Evolutionary conservation across 2,888 invertebrate species (phyloP), one percentile per base, ranked within the genome.

Genomic region (Cacoxenus indagator): DNA sequence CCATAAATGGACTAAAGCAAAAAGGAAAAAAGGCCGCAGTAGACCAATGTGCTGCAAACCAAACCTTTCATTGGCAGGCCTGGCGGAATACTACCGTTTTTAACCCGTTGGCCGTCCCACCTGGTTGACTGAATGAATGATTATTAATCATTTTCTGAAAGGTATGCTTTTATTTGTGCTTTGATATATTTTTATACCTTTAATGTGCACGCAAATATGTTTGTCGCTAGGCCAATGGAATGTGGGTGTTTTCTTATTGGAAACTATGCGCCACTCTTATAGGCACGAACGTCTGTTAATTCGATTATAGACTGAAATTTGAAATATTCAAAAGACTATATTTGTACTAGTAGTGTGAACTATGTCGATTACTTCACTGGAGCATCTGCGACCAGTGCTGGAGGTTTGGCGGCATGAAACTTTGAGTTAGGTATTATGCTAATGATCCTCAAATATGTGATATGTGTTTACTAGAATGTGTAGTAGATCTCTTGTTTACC

Each of bases 61-160:
- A 59, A 37, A 37, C 45, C 62, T 64, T 64, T 65, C 65, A 54
- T 51, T n/a, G n/a, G n/a, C n/a, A n/a, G n/a, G n/a, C n/a, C 54
- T 65, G 65, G 54, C 65, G 54, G 54, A 51, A 65, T 65, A 65
- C 51, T 65, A 54, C 54, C 24, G 31, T 54, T 65, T 51, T 65
- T 65, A 6, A 31, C 37, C 31, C 54, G 46, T 8, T 14, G 8
- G 37, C 37, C 37, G 4, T 31, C 31, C 9, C 9, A 4, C 5
- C 31, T 31, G 31, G 5, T 9, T 31, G 31, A 31, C 31, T 31
- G 31, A 31, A 4, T 31, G 9, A 14, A 8, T 51, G 4, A 51
- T 65, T 65, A 65, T 37, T 65, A 54, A 64, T 64, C 48, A 64
- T 64, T 5, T 64, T 37, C 24, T 45, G 26, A 62, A 37, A 62